phyloP scores from a whole-genome alignment of 2,113 vertebrate genomes.

The Malurus alboscapulatus region DNA sequence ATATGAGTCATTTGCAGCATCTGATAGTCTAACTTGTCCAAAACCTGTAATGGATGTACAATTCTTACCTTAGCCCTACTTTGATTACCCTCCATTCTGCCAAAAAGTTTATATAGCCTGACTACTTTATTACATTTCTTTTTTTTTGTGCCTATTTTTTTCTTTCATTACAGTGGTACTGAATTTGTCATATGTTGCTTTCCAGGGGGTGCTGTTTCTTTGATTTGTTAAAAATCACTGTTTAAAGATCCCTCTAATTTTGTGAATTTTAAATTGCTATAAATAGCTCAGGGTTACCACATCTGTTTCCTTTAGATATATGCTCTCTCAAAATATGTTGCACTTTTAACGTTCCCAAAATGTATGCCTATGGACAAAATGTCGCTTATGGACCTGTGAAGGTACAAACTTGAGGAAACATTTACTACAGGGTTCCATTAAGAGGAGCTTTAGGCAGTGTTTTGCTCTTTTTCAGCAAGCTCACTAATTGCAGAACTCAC shows the following conservation, averaged over 20 bases:
- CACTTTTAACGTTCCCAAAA: background rate
- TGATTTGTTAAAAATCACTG: background rate
- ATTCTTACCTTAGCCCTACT: slow-evolving; percentile 25
- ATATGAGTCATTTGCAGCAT: slow-evolving; percentile 29
- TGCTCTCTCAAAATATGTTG: background rate
- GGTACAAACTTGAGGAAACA: background rate
- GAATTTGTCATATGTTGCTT: background rate
- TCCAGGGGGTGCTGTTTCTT: background rate
- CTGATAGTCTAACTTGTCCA: slow-evolving; percentile 46
- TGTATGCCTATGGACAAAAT: background rate
- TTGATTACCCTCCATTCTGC: slow-evolving; percentile 14
- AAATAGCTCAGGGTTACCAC: background rate
- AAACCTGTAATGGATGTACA: slow-evolving; percentile 34
- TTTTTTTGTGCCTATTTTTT: background rate
- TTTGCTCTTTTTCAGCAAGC: background rate
- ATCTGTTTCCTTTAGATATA: background rate
- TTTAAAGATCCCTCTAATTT: background rate
- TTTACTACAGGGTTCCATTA: background rate
- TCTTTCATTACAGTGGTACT: background rate
- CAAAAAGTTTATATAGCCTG: background rate
- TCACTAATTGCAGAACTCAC: background rate
- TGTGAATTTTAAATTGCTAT: background rate
- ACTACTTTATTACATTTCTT: background rate
- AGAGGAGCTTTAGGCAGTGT: background rate
- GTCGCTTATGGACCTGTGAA: background rate